Evolutionary conservation across 37 sponge, comb jelly and placozoan genomes (phyloP).

Genomic region (Axinella damicornis): DNA sequence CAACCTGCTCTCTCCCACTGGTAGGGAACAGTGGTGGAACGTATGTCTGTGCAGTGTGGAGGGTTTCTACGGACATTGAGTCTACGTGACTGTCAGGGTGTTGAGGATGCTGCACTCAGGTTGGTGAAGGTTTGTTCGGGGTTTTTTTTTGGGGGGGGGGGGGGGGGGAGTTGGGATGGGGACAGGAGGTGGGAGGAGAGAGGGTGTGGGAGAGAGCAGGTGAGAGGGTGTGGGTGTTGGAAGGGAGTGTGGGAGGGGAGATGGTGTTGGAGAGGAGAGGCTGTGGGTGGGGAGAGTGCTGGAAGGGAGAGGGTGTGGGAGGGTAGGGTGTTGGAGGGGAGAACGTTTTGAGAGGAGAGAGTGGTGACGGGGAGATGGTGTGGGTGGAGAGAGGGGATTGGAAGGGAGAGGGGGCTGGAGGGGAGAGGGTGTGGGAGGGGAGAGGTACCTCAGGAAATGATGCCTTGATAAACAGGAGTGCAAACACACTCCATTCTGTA

Average conservation of each 20-base stretch:
- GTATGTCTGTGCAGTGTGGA: slow-evolving; percentile 86
- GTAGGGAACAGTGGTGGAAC: slow-evolving; percentile 83
- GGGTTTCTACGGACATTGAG: slow-evolving; percentile 88
- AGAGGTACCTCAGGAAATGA: no score
- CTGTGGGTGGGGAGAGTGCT: no score
- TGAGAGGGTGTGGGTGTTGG: not conserved
- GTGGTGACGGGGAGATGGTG: no score
- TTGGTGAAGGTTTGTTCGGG: slow-evolving; percentile 5
- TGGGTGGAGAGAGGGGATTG: no score
- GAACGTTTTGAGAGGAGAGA: no score
- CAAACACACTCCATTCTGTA: no score
- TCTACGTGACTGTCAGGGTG: slow-evolving; percentile 82
- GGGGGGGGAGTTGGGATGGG: not conserved
- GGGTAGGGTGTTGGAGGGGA: no score
- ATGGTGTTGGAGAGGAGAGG: not conserved
- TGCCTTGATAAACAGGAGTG: no score
- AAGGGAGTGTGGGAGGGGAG: not conserved
- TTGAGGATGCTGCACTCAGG: slow-evolving; percentile 91
- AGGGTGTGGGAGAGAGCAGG: not conserved
- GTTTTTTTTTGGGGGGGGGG: not conserved
- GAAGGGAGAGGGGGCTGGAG: no score
- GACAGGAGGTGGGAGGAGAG: not conserved
- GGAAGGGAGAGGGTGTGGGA: no score
- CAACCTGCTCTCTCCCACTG: not conserved
- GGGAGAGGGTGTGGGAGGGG: not conserved